Percentiles rank a stretch among this genome's conserved stretches.
Conservation (phyloP, 2,888 invertebrate genomes). For the Vannuccia rotundouncinata region DNA sequence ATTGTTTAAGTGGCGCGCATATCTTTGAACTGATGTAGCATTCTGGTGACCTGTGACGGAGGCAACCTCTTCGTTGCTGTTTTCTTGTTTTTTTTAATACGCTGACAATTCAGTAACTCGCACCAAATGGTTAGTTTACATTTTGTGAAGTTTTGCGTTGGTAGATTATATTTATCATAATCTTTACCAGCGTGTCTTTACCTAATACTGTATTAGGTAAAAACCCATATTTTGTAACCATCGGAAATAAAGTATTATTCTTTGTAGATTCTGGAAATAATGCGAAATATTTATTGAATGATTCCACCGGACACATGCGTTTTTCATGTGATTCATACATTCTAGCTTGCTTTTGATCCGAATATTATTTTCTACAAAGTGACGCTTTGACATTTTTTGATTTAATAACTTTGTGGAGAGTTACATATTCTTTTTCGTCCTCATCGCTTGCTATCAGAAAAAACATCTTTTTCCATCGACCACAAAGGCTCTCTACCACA, state of each 20-base stretch:
- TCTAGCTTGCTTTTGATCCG: background rate
- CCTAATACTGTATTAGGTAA: background rate
- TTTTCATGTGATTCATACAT: background rate
- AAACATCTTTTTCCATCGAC: background rate
- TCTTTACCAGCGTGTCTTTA: background rate
- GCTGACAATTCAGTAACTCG: constrained; percentile 3
- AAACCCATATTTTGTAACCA: background rate
- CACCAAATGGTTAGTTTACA: background rate
- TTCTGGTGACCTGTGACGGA: background rate
- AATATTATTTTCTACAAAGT: background rate
- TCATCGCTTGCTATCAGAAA: background rate
- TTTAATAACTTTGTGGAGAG: background rate
- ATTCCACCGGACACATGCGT: background rate
- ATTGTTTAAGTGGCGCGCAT: background rate
- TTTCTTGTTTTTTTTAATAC: constrained; percentile 14
- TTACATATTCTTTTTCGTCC: background rate
- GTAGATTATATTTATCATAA: background rate
- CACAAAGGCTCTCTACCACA: background rate
- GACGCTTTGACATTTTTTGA: background rate
- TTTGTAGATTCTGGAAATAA: background rate
- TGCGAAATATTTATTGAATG: background rate
- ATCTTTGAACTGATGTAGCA: background rate
- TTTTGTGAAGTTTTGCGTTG: background rate
- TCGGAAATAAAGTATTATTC: background rate
- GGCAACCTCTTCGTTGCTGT: background rate